These are phyloP conservation scores for Xylocampa areola DNA, from an alignment of 2,888 invertebrate species.

Conservation along the genomic window DNA sequence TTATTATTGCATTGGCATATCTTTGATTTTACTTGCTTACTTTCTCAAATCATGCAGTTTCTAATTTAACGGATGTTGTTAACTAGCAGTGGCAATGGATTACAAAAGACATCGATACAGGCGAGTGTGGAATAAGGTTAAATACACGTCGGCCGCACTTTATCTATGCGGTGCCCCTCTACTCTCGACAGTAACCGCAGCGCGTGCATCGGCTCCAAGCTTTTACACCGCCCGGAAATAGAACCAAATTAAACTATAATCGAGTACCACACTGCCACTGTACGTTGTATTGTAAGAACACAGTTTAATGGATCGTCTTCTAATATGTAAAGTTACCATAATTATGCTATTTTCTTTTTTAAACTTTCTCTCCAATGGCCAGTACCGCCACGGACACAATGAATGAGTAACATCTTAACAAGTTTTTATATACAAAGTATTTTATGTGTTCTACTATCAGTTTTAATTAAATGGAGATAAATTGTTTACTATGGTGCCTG, in stretches of 20 bases:
- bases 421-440: slow-evolving; percentile 1
- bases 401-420: slow-evolving; percentile 6
- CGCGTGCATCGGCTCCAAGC: slow-evolving; percentile 61
- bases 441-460: slow-evolving; percentile 26
- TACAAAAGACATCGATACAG: slow-evolving; percentile 24
- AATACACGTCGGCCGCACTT: slow-evolving; percentile 64
- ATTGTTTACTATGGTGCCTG: slow-evolving; percentile 25
- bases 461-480: slow-evolving; percentile 33
- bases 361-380: not conserved
- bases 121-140: slow-evolving; percentile 35
- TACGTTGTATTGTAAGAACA: slow-evolving; percentile 24
- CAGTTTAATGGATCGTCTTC: slow-evolving; percentile 15
- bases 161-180: slow-evolving; percentile 65
- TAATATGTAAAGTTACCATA: too few relatives aligned
- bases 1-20: too few relatives aligned
- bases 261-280: slow-evolving; percentile 34
- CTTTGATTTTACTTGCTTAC: too few relatives aligned
- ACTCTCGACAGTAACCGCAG: slow-evolving; percentile 66
- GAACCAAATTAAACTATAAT: slow-evolving; percentile 60
- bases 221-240: slow-evolving; percentile 64
- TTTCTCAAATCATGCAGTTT: too few relatives aligned
- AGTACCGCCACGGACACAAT: not conserved
- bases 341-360: too few relatives aligned
- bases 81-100: too few relatives aligned
- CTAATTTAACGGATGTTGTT: too few relatives aligned